phyloP scores from a whole-genome alignment of 2,797 vertebrate genomes.

The Microchirus variegatus region DNA sequence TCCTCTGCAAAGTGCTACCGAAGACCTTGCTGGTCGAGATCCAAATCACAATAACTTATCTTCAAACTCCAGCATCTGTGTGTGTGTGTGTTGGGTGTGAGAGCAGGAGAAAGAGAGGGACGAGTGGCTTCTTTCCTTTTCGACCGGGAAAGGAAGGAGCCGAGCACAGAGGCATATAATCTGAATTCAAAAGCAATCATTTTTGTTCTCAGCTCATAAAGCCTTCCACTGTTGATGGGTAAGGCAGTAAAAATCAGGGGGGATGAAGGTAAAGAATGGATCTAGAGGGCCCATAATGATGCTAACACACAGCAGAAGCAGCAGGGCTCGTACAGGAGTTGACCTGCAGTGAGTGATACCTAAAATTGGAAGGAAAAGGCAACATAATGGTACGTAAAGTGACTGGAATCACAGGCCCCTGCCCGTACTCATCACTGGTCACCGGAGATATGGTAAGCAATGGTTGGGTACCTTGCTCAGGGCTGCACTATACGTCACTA shows the following conservation, averaged over 20 bases:
- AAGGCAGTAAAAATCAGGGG: slow-evolving; percentile 58
- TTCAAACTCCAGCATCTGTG: slow-evolving; percentile 30
- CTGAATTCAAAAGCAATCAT: slow-evolving; percentile 74
- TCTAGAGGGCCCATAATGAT: slow-evolving; percentile 23
- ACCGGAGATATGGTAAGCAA: not conserved
- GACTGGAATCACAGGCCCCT: not conserved
- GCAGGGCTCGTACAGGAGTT: slow-evolving; percentile 15
- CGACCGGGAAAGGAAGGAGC: slow-evolving; percentile 34
- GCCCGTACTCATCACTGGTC: too few relatives aligned
- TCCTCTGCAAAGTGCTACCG: slow-evolving; percentile 64
- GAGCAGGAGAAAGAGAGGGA: slow-evolving; percentile 11
- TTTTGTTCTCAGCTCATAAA: slow-evolving; percentile 79
- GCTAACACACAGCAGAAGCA: slow-evolving; percentile 34
- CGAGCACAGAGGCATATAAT: slow-evolving; percentile 59
- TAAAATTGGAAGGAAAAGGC: slow-evolving; percentile 2
- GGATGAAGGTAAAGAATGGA: slow-evolving; percentile 59
- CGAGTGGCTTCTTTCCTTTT: not conserved
- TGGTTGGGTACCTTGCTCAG: too few relatives aligned
- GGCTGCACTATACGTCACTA: too few relatives aligned
- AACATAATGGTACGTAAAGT: not conserved
- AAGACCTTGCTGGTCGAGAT: slow-evolving; percentile 54
- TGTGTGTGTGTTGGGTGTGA: slow-evolving; percentile 1
- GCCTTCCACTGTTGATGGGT: slow-evolving; percentile 61
- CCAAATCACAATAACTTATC: slow-evolving; percentile 56
- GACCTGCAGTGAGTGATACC: slow-evolving; percentile 24